Evolutionary conservation across 2,797 vertebrate genomes (phyloP).

Genomic region (Diplodus sargus): DNA sequence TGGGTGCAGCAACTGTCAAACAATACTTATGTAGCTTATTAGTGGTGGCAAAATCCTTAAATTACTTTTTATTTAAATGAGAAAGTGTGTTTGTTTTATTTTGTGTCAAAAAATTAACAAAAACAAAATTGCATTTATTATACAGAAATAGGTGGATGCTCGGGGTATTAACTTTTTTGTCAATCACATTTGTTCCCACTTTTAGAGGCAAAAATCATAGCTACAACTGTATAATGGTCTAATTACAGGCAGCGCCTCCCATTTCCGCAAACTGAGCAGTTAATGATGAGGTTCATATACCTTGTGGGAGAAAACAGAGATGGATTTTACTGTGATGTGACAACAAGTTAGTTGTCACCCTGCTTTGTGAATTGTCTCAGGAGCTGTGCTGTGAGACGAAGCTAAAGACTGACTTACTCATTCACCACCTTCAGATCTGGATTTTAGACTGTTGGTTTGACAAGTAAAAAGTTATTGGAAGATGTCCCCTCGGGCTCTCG

Average conservation of each 20-base stretch:
- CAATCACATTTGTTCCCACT: no score
- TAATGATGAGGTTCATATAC: not conserved
- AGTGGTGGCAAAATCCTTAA: not conserved
- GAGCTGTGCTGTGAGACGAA: not conserved
- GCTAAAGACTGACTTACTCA: not conserved
- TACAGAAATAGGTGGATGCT: not conserved
- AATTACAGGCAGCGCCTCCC: not conserved
- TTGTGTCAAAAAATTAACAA: not conserved
- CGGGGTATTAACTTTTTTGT: no score
- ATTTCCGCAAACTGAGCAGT: not conserved
- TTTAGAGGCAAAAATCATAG: not conserved
- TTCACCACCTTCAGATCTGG: no score
- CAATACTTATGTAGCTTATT: not conserved
- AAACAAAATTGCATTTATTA: not conserved
- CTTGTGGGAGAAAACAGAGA: not conserved
- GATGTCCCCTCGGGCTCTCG: no score
- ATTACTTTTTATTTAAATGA: not conserved
- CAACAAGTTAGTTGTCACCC: not conserved
- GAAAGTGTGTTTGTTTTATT: not conserved
- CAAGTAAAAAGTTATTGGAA: no score
- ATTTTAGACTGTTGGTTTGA: no score
- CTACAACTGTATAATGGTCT: not conserved
- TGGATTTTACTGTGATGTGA: not conserved
- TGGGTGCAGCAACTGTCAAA: not conserved
- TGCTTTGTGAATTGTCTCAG: not conserved